A percentile compares a stretch with the other conserved stretches of the same genome.
These are phyloP conservation scores for Procambarus virginalis DNA, from an alignment of 1,140 invertebrate species.

Conservation along the genomic window DNA sequence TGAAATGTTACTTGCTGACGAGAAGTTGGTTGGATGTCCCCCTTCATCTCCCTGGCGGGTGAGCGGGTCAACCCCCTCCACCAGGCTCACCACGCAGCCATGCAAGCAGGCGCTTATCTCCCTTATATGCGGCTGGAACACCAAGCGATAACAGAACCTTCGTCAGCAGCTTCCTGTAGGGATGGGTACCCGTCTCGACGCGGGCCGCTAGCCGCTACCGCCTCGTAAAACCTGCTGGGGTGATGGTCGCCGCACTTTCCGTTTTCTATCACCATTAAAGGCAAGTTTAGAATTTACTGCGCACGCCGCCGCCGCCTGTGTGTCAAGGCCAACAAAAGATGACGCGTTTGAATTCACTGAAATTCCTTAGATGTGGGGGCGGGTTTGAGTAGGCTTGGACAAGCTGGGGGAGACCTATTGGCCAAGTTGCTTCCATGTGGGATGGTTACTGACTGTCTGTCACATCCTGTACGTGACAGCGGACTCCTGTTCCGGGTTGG, in stretches of 20 bases:
- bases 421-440: too few relatives aligned
- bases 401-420: too few relatives aligned
- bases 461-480: too few relatives aligned
- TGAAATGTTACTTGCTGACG: background rate
- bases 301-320: background rate
- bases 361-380: too few relatives aligned
- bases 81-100: background rate
- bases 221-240: background rate
- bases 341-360: background rate
- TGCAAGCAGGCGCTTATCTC: background rate
- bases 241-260: background rate
- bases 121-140: background rate
- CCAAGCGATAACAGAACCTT: too few relatives aligned
- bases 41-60: background rate
- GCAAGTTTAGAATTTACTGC: background rate
- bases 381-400: too few relatives aligned
- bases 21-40: background rate
- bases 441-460: too few relatives aligned
- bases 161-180: too few relatives aligned
- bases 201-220: too few relatives aligned
- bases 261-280: background rate
- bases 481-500: too few relatives aligned
- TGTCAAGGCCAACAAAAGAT: background rate
- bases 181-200: background rate
- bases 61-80: too few relatives aligned